Evolutionary conservation across 2,888 invertebrate genomes (phyloP).

Genomic region (Callimorpha dominula): DNA sequence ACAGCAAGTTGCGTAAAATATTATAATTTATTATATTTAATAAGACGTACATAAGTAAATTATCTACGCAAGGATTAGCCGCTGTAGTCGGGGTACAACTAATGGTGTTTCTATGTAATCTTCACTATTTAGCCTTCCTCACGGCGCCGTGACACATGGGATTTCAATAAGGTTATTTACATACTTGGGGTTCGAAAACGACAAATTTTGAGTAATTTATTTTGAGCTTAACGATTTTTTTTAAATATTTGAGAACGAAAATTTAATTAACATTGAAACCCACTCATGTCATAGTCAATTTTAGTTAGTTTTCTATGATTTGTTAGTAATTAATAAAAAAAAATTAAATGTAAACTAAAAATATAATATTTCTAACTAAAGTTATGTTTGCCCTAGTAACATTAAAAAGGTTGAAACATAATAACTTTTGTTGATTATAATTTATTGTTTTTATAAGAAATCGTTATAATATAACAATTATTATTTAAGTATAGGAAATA

Average conservation of each 20-base stretch:
- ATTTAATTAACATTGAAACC: too few relatives aligned
- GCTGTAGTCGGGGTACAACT: conserved; percentile 51
- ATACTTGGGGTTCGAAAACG: conserved; percentile 7
- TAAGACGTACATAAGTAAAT: conserved; percentile 47
- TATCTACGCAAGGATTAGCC: conserved; percentile 63
- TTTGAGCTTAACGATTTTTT: neutral
- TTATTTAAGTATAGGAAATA: too few relatives aligned
- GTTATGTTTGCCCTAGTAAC: too few relatives aligned
- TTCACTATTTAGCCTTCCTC: conserved; percentile 72
- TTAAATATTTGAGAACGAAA: neutral
- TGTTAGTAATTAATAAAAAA: too few relatives aligned
- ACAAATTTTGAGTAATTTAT: conserved; percentile 5
- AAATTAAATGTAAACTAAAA: too few relatives aligned
- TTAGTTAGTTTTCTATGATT: too few relatives aligned
- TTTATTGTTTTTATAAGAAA: too few relatives aligned
- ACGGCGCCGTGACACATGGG: conserved; percentile 56
- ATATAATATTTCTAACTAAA: too few relatives aligned
- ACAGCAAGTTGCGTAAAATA: neutral
- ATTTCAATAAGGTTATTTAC: conserved; percentile 61
- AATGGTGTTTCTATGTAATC: conserved; percentile 84
- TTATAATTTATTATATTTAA: conserved; percentile 4
- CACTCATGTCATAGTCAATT: too few relatives aligned
- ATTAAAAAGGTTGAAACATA: too few relatives aligned
- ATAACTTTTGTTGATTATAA: too few relatives aligned
- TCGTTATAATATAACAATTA: too few relatives aligned